These are phyloP conservation scores for Oxyura jamaicensis DNA, from an alignment of 2,113 vertebrate genomes.

Conservation along the genomic window DNA sequence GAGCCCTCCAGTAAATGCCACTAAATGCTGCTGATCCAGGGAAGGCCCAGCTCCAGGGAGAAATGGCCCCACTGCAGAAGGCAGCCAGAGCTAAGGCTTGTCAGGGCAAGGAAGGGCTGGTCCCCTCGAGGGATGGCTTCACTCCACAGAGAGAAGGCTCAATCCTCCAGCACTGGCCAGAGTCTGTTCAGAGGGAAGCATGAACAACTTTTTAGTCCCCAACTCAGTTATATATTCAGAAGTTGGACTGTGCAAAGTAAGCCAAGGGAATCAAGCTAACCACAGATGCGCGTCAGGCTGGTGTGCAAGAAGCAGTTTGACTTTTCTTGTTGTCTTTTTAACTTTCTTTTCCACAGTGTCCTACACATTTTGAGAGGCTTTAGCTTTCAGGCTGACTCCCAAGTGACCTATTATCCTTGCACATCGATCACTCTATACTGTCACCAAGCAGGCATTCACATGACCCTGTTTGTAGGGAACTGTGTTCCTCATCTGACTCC, in stretches of 20 bases:
- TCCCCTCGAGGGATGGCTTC: accelerated
- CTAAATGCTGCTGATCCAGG: not conserved
- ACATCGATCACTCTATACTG: conserved; percentile 2
- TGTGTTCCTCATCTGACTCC: not conserved
- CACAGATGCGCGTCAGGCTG: accelerated
- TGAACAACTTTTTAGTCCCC: not conserved
- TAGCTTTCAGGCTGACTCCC: conserved; percentile 10
- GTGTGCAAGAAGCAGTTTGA: not conserved
- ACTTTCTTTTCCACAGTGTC: not conserved
- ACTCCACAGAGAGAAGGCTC: not conserved
- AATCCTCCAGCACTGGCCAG: not conserved
- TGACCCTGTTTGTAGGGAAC: not conserved
- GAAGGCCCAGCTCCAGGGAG: not conserved
- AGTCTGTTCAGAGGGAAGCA: not conserved
- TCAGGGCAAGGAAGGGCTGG: not conserved
- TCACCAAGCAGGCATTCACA: conserved; percentile 22
- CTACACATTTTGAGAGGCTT: conserved; percentile 12
- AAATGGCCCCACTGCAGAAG: not conserved
- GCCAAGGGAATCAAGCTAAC: accelerated
- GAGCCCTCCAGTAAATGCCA: conserved; percentile 56
- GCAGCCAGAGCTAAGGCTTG: not conserved
- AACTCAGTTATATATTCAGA: accelerated
- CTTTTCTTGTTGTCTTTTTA: not conserved
- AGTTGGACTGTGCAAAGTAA: not conserved
- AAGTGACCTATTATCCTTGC: not conserved